A percentile compares a stretch with the other conserved stretches of the same genome.
Evolutionary conservation across 1,140 invertebrate species (phyloP).

Genomic region (Antheraea mylitta): DNA sequence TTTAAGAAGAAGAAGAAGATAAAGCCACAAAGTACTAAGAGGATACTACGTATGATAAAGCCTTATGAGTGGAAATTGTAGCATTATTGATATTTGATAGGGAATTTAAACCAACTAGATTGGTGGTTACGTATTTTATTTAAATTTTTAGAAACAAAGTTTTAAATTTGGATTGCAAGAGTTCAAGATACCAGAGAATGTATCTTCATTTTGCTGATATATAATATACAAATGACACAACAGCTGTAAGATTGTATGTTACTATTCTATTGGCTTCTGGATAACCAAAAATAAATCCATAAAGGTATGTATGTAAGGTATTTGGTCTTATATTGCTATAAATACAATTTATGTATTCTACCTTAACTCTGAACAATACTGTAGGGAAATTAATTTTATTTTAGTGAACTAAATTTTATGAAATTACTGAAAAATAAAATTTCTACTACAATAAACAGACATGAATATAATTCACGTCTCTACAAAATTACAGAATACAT

Average conservation of each 20-base stretch:
- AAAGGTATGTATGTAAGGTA: conserved; percentile 42
- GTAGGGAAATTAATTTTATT: not conserved
- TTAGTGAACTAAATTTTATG: no score
- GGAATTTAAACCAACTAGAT: conserved; percentile 82
- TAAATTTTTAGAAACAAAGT: conserved; percentile 84
- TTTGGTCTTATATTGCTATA: not conserved
- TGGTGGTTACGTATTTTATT: conserved; percentile 86
- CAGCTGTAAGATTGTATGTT: conserved; percentile 80
- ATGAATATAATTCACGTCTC: no score
- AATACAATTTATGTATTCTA: not conserved
- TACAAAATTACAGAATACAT: no score
- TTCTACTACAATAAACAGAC: no score
- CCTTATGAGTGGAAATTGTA: conserved; percentile 84
- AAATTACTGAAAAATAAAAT: no score
- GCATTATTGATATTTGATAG: conserved; percentile 83
- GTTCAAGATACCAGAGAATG: conserved; percentile 74
- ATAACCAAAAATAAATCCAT: conserved; percentile 76
- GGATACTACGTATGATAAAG: no score
- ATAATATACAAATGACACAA: conserved; percentile 67
- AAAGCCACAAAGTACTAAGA: no score
- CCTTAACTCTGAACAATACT: not conserved
- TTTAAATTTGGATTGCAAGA: conserved; percentile 66
- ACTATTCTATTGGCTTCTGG: conserved; percentile 83
- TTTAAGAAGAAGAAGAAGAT: no score
- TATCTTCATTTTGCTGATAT: conserved; percentile 83